Conservation (phyloP, 2,888 invertebrate species). For the Chironomus riparius region DNA sequence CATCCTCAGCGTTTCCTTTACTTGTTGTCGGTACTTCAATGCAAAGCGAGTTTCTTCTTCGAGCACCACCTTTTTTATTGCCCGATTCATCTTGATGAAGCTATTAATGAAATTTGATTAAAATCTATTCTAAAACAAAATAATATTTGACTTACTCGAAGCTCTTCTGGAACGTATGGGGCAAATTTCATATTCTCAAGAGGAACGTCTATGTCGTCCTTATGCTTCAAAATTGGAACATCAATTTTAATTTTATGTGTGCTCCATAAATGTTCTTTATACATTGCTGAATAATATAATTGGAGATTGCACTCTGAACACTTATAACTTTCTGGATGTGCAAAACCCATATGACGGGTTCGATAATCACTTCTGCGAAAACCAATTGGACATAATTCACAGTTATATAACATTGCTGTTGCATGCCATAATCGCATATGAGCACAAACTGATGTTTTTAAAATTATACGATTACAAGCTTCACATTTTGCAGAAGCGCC, state of each 20-base stretch:
- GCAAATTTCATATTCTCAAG: background rate
- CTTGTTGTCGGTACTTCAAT: background rate
- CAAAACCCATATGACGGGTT: background rate
- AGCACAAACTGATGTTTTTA: background rate
- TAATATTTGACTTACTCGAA: background rate
- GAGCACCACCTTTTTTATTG: background rate
- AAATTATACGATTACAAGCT: background rate
- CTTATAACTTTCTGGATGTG: background rate
- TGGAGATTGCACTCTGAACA: background rate
- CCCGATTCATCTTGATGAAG: background rate
- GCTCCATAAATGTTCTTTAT: background rate
- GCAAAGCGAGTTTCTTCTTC: background rate
- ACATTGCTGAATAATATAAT: background rate
- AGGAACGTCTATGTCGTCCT: background rate
- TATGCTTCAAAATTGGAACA: background rate
- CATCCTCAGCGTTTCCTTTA: background rate
- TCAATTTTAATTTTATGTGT: background rate
- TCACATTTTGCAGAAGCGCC: background rate
- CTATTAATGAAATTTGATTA: too few relatives aligned
- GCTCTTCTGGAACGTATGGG: background rate
- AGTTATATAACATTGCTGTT: background rate
- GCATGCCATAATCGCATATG: slow-evolving; percentile 9
- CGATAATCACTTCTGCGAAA: slow-evolving; percentile 6
- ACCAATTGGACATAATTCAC: slow-evolving; percentile 4
- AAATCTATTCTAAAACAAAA: too few relatives aligned